A percentile compares a stretch with the other conserved stretches of the same genome.
Evolutionary conservation across 2,113 vertebrate genomes (phyloP).

Genomic region (Ploceus nigricollis): DNA sequence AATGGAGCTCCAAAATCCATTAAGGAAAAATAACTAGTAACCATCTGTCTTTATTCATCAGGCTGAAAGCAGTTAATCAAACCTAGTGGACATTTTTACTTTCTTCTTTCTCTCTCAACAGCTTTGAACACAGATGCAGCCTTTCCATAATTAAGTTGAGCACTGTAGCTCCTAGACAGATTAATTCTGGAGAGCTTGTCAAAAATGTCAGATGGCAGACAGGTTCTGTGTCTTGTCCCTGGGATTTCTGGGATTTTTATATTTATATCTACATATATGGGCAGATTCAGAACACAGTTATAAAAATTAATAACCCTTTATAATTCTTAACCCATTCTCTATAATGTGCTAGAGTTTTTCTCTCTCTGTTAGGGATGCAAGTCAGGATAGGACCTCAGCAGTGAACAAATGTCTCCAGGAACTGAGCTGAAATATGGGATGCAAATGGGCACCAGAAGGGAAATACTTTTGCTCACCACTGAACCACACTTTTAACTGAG

Average conservation of each 20-base stretch:
- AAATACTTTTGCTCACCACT: not conserved
- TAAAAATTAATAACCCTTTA: not conserved
- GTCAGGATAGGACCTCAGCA: not conserved
- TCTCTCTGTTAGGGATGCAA: not conserved
- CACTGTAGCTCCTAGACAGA: constrained; percentile 35
- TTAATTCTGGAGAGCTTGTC: constrained; percentile 48
- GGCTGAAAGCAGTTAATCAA: constrained; percentile 64
- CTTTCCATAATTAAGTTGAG: constrained; percentile 68
- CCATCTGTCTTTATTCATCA: constrained; percentile 68
- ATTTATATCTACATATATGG: not conserved
- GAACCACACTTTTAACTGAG: not conserved
- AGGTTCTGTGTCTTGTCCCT: not conserved
- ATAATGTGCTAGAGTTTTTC: not conserved
- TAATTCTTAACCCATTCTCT: not conserved
- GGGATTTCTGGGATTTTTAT: not conserved
- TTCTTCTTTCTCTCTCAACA: constrained; percentile 59
- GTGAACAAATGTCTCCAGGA: not conserved
- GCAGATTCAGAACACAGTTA: not conserved
- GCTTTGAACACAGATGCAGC: constrained; percentile 71
- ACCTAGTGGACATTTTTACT: constrained; percentile 68
- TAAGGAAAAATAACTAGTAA: constrained; percentile 61
- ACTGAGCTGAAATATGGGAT: not conserved
- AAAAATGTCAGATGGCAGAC: constrained; percentile 35
- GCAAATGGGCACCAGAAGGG: not conserved
- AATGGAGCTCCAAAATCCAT: constrained; percentile 49